Evolutionary conservation across 2,113 vertebrate genomes (phyloP), one percentile per base, ranked within the genome.

Genomic region (Baryphthengus martii): DNA sequence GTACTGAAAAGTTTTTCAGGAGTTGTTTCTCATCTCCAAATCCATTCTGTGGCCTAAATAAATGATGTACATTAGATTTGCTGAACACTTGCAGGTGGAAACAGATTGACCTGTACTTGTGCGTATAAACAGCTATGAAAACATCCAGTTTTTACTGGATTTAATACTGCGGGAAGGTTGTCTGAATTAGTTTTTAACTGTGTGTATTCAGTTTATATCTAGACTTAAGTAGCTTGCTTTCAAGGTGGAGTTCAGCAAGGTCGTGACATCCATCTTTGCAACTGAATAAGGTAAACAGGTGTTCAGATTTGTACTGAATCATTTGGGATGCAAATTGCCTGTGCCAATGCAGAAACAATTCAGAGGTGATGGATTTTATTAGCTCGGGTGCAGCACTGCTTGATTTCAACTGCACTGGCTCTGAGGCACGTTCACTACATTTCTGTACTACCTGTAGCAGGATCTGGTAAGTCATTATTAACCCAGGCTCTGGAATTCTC

Each of bases 381-480:
- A 88, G 24, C 21, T 91, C 10, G 19, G 25, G 37, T 87, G 59
- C 7, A 8, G 18, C 59, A 18, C 49, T 68, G 40, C 63, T 53
- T 29, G 10, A 28, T 70, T 37, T 50, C n/a, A 37, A 18, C 67
- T 50, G 50, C 67, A 37, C 10, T 62, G 65, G 11, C 31, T 74
- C 45, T 35, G n/a, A 50, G 42, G 17, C n/a, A 62, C 1, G 0
- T 29, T 63, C 1, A 0, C 35, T 5, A 5, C n/a, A n/a, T 61
- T 83, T 84, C 73, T 39, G 17, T 29, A 11, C 3, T 61, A 49
- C 44, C 24, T 49, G 33, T 80, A 31, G 29, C 13, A 40, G 37
- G 11, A 81, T 65, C 65, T 72, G 63, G 17, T 71, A 72, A 66
- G 8, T 39, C 39, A 18, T 84, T 83, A 17, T 84, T 87, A 53